phyloP scores from a whole-genome alignment of 2,113 vertebrate species.

The Lota lota region DNA sequence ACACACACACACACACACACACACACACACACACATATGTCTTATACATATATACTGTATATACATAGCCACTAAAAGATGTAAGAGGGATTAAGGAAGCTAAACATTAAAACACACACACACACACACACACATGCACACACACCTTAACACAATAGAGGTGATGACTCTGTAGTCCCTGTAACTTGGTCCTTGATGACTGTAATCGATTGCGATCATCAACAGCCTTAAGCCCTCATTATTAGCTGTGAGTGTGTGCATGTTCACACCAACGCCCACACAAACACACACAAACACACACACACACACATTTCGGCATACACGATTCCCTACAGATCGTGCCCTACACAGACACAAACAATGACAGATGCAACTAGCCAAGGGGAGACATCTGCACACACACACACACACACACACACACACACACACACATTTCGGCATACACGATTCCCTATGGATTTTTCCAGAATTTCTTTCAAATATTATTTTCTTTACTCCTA shows the following conservation, averaged over 20 bases:
- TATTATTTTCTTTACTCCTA: too few species aligned
- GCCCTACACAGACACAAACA: too few species aligned
- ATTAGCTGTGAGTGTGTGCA: conserved; percentile 42
- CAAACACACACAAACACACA: conserved; percentile 20
- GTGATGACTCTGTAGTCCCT: conserved; percentile 55
- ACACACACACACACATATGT: conserved; percentile 4
- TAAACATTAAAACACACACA: background rate
- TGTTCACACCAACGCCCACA: conserved; percentile 6
- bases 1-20: too few species aligned
- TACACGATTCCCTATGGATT: too few species aligned
- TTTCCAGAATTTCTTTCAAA: too few species aligned
- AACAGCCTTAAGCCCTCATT: conserved; percentile 57
- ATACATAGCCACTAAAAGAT: too few species aligned
- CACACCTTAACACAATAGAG: conserved; percentile 14
- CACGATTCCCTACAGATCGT: too few species aligned
- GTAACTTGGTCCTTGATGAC: conserved; percentile 66
- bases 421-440: background rate
- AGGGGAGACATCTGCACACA: conserved; percentile 7
- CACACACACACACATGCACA: conserved; percentile 8
- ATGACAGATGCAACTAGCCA: background rate
- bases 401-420: conserved; percentile 4
- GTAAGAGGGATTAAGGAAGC: too few species aligned
- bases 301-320: background rate
- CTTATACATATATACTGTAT: background rate
- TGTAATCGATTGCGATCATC: conserved; percentile 67